Evolutionary conservation across 2,113 vertebrate species (phyloP).

Genomic region (Forbesichthys papilliferus): DNA sequence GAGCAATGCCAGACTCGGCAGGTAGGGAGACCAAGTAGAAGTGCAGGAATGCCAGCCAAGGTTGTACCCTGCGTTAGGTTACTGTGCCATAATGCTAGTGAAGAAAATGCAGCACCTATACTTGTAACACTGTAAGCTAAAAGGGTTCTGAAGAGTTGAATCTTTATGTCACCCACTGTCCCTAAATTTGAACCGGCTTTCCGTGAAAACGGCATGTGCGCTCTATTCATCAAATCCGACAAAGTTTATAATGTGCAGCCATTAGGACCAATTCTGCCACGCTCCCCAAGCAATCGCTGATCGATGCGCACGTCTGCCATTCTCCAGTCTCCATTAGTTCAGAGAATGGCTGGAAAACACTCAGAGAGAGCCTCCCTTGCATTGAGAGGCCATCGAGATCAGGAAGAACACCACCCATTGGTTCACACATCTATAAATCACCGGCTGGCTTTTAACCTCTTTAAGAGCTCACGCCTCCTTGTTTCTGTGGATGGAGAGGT

Average conservation of each 20-base stretch:
- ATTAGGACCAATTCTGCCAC: slow-evolving; percentile 33
- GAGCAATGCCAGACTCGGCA: no score
- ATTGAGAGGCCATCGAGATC: slow-evolving; percentile 14
- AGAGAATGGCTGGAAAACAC: slow-evolving; percentile 26
- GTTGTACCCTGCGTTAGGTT: no score
- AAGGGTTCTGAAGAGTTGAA: no score
- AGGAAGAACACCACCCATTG: slow-evolving; percentile 3
- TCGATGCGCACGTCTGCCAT: slow-evolving; percentile 37
- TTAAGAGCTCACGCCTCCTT: slow-evolving; percentile 43
- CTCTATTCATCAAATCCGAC: no score
- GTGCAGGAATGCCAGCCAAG: no score
- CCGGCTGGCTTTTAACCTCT: slow-evolving; percentile 57
- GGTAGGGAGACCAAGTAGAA: no score
- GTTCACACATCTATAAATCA: slow-evolving; percentile 54
- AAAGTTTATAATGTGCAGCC: slow-evolving; percentile 22
- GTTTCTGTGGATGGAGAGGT: slow-evolving; percentile 35
- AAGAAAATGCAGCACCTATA: no score
- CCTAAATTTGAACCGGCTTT: no score
- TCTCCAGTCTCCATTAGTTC: slow-evolving; percentile 53
- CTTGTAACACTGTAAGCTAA: no score
- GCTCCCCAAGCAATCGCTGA: slow-evolving; percentile 43
- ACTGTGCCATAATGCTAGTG: no score
- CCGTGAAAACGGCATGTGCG: no score
- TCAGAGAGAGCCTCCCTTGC: slow-evolving; percentile 18
- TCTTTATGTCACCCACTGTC: background rate